Conservation (phyloP, 1,140 invertebrate species). For the Aphidius gifuensis region DNA sequence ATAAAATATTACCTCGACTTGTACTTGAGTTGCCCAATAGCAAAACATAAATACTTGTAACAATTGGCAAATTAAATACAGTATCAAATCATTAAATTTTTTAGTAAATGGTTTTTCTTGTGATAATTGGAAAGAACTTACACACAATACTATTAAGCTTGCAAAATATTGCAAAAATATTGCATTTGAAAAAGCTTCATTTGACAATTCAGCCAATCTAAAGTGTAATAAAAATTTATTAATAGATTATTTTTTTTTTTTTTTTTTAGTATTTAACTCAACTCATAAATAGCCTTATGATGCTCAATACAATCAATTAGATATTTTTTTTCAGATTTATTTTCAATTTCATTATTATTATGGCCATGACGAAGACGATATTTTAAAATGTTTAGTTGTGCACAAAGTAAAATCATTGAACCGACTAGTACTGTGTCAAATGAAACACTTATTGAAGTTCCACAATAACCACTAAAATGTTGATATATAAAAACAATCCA, state of each 20-base stretch:
- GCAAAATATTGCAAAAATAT: constrained; percentile 10
- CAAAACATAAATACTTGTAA: constrained; percentile 5
- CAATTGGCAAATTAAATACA: constrained; percentile 3
- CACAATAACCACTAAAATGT: neutral
- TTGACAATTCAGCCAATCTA: constrained; percentile 1
- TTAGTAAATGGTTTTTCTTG: neutral
- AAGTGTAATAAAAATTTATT: neutral
- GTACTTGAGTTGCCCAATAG: neutral
- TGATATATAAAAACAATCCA: constrained; percentile 3
- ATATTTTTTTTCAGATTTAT: constrained; percentile 6
- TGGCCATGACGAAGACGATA: constrained; percentile 6
- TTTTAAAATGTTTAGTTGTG: neutral
- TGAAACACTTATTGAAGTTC: neutral
- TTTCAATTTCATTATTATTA: too few relatives aligned
- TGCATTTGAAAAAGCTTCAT: neutral
- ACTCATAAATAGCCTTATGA: constrained; percentile 9
- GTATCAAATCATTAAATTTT: neutral
- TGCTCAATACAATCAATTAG: constrained; percentile 5
- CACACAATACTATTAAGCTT: constrained; percentile 4
- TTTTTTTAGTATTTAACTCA: constrained; percentile 6
- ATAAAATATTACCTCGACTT: neutral
- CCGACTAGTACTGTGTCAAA: neutral
- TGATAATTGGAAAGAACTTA: constrained; percentile 1
- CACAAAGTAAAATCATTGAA: neutral
- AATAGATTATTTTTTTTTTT: neutral